Evolutionary conservation across 53 echinoderm and acorn worm species (phyloP).

Genomic region (Mesocentrotus franciscanus): DNA sequence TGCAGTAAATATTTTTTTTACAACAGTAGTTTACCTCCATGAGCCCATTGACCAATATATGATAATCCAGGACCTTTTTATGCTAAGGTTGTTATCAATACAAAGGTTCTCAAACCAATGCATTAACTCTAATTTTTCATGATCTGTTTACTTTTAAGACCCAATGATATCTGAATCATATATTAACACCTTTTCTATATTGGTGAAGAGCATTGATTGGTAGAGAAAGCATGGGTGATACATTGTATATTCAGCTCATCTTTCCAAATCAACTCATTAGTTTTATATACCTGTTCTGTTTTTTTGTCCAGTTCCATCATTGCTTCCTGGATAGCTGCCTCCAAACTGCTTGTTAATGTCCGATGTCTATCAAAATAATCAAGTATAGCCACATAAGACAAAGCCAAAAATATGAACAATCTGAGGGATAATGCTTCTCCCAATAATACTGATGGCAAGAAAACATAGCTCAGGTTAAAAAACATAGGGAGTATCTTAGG

Average conservation of each 20-base stretch:
- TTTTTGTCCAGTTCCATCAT: conserved; percentile 97
- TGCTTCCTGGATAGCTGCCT: conserved; percentile 98
- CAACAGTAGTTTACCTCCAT: not conserved
- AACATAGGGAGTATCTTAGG: too few relatives aligned
- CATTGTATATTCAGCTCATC: not conserved
- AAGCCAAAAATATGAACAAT: not conserved
- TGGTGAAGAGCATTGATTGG: not conserved
- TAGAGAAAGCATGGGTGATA: not conserved
- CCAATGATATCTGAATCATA: not conserved
- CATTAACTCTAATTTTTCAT: not conserved
- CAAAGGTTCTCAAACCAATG: not conserved
- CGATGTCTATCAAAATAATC: conserved; percentile 74
- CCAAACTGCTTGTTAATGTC: conserved; percentile 87
- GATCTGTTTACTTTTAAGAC: not conserved
- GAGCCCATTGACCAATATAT: not conserved
- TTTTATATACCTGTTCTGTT: conserved; percentile 80
- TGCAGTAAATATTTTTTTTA: not conserved
- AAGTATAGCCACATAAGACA: not conserved
- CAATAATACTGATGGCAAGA: not conserved
- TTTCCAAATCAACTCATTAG: not conserved
- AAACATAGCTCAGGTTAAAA: too few relatives aligned
- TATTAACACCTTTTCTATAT: not conserved
- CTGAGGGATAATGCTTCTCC: not conserved
- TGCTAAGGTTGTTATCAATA: not conserved
- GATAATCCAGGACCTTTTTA: not conserved